Evolutionary conservation across 2,797 vertebrate species (phyloP).

Genomic region (Chelon auratus): DNA sequence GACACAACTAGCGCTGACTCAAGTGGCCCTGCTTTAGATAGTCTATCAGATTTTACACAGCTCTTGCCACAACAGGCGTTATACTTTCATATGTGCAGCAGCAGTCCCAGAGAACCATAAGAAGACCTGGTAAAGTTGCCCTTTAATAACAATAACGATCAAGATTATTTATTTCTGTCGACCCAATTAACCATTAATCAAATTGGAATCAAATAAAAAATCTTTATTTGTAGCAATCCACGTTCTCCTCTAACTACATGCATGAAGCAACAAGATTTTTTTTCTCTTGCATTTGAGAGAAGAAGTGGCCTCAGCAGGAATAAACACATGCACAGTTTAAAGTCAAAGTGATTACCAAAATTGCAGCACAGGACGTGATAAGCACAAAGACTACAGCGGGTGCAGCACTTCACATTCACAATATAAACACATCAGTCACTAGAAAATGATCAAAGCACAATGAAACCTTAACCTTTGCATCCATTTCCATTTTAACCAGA

Average conservation of each 20-base stretch:
- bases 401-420: conserved; percentile 14
- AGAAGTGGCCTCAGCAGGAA: conserved; percentile 1
- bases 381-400: conserved; percentile 21
- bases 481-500: conserved; percentile 6
- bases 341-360: conserved; percentile 36
- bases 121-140: neutral
- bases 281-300: conserved; percentile 8
- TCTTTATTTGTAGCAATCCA: neutral
- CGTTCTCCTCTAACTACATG: neutral
- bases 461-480: conserved; percentile 5
- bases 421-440: conserved; percentile 20
- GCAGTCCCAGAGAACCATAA: neutral
- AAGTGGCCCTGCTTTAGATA: neutral
- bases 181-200: neutral
- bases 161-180: neutral
- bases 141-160: too few relatives aligned
- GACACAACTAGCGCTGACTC: neutral
- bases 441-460: conserved; percentile 20
- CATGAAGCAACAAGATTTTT: neutral
- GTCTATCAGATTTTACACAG: neutral
- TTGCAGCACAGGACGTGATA: conserved; percentile 14
- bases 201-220: neutral
- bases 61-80: neutral
- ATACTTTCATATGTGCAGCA: neutral
- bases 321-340: conserved; percentile 39